These are phyloP conservation scores for Microctonus brassicae DNA, from an alignment of 2,888 invertebrate genomes.

Conservation along the genomic window DNA sequence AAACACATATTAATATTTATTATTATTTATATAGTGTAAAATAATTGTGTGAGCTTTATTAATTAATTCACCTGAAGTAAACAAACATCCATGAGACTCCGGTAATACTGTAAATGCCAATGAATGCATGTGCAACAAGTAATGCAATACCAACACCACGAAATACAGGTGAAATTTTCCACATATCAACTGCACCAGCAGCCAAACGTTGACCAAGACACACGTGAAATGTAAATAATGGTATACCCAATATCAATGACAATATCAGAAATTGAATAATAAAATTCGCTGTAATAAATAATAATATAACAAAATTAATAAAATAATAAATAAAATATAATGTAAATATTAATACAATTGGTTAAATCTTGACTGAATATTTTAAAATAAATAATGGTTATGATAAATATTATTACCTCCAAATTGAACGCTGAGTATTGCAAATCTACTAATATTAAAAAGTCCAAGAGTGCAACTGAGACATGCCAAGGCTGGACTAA, in stretches of 20 bases:
- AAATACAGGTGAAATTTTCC: slow-evolving; percentile 92
- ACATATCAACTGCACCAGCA: slow-evolving; percentile 91
- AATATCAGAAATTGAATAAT: slow-evolving; percentile 89
- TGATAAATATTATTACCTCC: slow-evolving; percentile 76
- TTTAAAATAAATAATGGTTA: no score
- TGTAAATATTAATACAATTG: not conserved
- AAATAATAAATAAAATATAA: not conserved
- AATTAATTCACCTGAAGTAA: slow-evolving; percentile 76
- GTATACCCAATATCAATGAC: slow-evolving; percentile 85
- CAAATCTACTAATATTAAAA: slow-evolving; percentile 90
- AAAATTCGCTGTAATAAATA: slow-evolving; percentile 79
- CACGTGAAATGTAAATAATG: slow-evolving; percentile 86
- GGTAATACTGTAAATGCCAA: slow-evolving; percentile 89
- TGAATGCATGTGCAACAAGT: slow-evolving; percentile 82
- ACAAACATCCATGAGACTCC: slow-evolving; percentile 93
- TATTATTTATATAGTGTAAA: not conserved
- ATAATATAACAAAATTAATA: not conserved
- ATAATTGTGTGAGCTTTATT: not conserved
- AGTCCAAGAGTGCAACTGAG: slow-evolving; percentile 89
- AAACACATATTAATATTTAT: not conserved
- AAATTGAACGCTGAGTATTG: slow-evolving; percentile 87
- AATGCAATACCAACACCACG: slow-evolving; percentile 90
- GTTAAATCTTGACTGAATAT: no score
- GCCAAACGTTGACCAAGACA: slow-evolving; percentile 88
- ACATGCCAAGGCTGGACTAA: slow-evolving; percentile 85